Conservation (phyloP, 2,888 invertebrate species). For the Aquatica leii region DNA sequence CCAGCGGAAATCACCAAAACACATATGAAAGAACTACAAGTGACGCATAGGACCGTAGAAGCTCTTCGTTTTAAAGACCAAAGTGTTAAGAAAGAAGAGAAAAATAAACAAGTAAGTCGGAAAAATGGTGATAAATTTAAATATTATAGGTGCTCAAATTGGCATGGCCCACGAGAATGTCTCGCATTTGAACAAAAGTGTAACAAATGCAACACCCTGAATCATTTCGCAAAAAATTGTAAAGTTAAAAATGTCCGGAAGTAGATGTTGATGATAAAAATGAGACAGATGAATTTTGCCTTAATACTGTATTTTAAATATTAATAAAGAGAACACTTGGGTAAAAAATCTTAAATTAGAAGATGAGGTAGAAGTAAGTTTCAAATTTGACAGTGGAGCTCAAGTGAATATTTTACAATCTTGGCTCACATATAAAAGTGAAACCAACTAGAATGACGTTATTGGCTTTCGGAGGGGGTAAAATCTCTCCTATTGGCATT, state of each 20-base stretch:
- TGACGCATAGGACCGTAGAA: not conserved
- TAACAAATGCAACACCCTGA: no score
- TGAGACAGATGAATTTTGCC: slow-evolving; percentile 1
- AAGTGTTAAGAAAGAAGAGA: slow-evolving; percentile 6
- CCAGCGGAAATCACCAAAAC: slow-evolving; percentile 25
- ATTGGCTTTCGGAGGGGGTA: no score
- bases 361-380: no score
- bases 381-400: not conserved
- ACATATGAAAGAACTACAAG: slow-evolving; percentile 22
- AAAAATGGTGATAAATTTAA: not conserved
- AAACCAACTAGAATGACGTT: no score
- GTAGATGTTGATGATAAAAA: not conserved
- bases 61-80: not conserved
- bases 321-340: not conserved
- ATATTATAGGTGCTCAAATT: no score
- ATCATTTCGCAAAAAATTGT: slow-evolving; percentile 4
- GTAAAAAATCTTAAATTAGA: no score
- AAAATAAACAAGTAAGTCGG: slow-evolving; percentile 8
- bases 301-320: slow-evolving; percentile 4
- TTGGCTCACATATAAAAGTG: no score
- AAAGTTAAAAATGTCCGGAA: not conserved
- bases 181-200: not conserved
- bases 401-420: not conserved
- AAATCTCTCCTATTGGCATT: no score
- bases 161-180: slow-evolving; percentile 2